Evolutionary conservation across 1,140 invertebrate species (phyloP), one percentile per base, ranked within the genome.

Genomic region (Platyscapa corneri): DNA sequence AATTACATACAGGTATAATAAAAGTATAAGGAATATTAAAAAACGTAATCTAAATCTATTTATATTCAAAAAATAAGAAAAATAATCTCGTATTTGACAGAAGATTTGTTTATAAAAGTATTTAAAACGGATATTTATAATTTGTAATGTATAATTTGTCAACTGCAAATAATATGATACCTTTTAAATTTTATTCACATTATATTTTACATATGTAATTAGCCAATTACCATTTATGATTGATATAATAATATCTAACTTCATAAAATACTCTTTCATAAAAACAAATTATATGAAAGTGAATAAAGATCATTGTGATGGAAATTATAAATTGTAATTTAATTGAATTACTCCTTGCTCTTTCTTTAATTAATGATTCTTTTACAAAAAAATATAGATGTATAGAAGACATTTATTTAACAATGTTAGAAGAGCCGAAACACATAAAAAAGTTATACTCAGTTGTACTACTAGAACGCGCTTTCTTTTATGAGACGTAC

Each of bases 401-500:
- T 27, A 60, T 27, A 5, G 23, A 60, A 27, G 3, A 27, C 23
- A 14, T 3, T 20, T 60, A 60, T 27, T 60, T 60, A 2, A 3
- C 23, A 60, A 60, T 60, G 56, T 3, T 37, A 70, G 30, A 37
- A 37, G 65, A 8, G 46, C 42, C 37, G 23, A 18, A 14, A 75
- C 1, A 49, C 39, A 49, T 46, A 30, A 75, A 42, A 75, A 49
- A 6, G 42, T 49, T 75, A 70, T 70, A 37, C 2, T 32, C 30
- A 70, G 20, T 23, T 14, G 14, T 37, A 37, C 14, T 20, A 20
- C 18, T 37, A 70, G 16, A 34, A 14, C 34, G 14, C 67, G 18
- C 42, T 67, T 81, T 67, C 79, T 34, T 82, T 82, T 72, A 67
- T 37, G 78, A 53, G 65, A 65, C 30, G 42, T 82, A 82, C 64